Percentiles rank a stretch among this genome's conserved stretches.
These are phyloP conservation scores for Eupithecia pulchellata DNA, from an alignment of 2,888 invertebrate genomes.

Conservation along the genomic window DNA sequence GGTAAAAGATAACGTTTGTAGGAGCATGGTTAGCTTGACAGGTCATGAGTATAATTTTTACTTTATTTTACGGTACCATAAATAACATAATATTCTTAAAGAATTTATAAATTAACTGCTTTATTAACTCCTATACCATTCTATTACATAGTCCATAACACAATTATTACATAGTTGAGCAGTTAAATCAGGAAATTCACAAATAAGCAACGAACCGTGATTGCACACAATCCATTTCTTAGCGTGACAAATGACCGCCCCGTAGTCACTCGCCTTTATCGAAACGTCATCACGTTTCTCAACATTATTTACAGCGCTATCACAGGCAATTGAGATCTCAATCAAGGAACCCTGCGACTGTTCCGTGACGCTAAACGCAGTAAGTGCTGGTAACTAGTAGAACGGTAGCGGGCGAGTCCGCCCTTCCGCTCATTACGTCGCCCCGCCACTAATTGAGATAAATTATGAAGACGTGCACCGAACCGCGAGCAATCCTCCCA, in stretches of 20 bases:
- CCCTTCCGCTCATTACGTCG: constrained; percentile 78
- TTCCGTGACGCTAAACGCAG: constrained; percentile 49
- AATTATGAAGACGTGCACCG: constrained; percentile 81
- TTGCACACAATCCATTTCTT: constrained; percentile 25
- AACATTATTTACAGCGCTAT: constrained; percentile 43
- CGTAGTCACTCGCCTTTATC: constrained; percentile 27
- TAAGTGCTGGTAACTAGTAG: constrained; percentile 26
- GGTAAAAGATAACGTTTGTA: no score
- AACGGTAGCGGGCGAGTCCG: constrained; percentile 51
- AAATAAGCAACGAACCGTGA: constrained; percentile 23
- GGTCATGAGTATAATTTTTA: not conserved
- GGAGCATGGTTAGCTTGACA: not conserved
- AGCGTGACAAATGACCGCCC: constrained; percentile 34
- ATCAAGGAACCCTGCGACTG: constrained; percentile 47
- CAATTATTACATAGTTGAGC: constrained; percentile 11
- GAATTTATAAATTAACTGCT: not conserved
- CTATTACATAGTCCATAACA: not conserved
- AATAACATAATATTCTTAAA: not conserved
- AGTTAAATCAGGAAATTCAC: constrained; percentile 26
- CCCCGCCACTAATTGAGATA: constrained; percentile 79
- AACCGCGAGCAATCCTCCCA: constrained; percentile 72
- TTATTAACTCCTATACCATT: not conserved
- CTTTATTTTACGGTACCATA: no score
- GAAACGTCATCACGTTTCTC: constrained; percentile 38
- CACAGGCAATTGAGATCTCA: constrained; percentile 48